Percentiles rank a stretch among this genome's conserved stretches.
Conservation (phyloP, 2,113 vertebrate genomes). For the Gadus chalcogrammus region DNA sequence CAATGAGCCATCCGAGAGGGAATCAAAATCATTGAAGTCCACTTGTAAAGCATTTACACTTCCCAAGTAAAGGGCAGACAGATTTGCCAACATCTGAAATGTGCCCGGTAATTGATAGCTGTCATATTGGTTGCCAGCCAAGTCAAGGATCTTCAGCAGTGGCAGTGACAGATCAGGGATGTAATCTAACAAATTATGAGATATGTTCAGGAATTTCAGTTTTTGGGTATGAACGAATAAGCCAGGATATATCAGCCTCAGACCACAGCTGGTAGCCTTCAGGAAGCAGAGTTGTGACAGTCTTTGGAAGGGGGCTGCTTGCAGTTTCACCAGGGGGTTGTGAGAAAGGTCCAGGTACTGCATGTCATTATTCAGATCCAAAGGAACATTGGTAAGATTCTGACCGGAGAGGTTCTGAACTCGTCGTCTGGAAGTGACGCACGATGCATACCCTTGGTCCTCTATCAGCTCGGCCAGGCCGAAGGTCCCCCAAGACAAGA, state of each 20-base stretch:
- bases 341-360: slow-evolving; percentile 61
- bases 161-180: slow-evolving; percentile 54
- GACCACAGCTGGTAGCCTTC: slow-evolving; percentile 50
- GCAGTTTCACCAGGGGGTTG: slow-evolving; percentile 49
- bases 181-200: slow-evolving; percentile 43
- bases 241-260: slow-evolving; percentile 42
- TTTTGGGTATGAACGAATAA: slow-evolving; percentile 45
- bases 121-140: slow-evolving; percentile 47
- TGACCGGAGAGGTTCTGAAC: slow-evolving; percentile 40
- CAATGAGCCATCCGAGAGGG: slow-evolving; percentile 41
- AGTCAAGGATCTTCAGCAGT: slow-evolving; percentile 50
- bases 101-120: slow-evolving; percentile 48
- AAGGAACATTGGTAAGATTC: slow-evolving; percentile 46
- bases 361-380: slow-evolving; percentile 33
- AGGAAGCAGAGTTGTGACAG: slow-evolving; percentile 53
- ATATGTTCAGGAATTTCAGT: slow-evolving; percentile 61
- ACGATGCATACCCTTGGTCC: slow-evolving; percentile 25
- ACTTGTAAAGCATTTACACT: slow-evolving; percentile 43
- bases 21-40: slow-evolving; percentile 43
- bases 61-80: slow-evolving; percentile 47
- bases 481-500: no score
- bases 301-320: slow-evolving; percentile 17
- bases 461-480: no score
- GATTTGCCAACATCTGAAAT: slow-evolving; percentile 38
- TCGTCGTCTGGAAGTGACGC: slow-evolving; percentile 29